Conservation (phyloP, 2,113 vertebrate species). For the Notiomystis cincta region DNA sequence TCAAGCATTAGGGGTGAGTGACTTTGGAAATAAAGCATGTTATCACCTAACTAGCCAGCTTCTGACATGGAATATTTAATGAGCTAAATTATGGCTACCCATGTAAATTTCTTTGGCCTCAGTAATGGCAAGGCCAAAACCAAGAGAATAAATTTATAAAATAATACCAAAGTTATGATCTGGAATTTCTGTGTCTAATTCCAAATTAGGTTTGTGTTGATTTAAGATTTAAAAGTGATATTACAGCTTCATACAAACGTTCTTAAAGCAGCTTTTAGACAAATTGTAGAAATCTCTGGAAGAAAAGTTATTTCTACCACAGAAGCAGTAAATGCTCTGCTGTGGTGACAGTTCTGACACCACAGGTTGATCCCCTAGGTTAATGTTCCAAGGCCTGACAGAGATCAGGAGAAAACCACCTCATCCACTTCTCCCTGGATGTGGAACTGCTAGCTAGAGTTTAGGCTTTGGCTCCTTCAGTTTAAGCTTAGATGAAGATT, state of each 20-base stretch:
- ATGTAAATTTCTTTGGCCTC: neutral
- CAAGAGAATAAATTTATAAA: neutral
- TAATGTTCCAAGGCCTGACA: neutral
- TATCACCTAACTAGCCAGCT: neutral
- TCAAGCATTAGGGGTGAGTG: neutral
- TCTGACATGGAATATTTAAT: neutral
- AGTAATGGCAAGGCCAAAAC: neutral
- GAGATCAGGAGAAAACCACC: neutral
- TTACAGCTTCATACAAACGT: neutral
- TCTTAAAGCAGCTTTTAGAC: neutral
- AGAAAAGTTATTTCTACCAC: neutral
- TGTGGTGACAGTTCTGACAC: neutral
- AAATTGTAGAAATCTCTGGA: neutral
- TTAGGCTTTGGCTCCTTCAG: neutral
- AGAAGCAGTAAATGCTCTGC: neutral
- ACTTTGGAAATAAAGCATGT: neutral
- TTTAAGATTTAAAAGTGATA: neutral
- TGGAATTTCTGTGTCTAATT: neutral
- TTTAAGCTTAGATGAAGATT: neutral
- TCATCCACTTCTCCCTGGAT: neutral
- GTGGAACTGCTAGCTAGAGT: neutral
- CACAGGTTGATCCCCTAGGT: neutral
- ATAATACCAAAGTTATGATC: neutral
- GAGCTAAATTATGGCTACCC: neutral
- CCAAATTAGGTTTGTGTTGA: neutral